Evolutionary conservation across 2,797 vertebrate genomes (phyloP), one percentile per base, ranked within the genome.

Genomic region (Manis crassicaudata): DNA sequence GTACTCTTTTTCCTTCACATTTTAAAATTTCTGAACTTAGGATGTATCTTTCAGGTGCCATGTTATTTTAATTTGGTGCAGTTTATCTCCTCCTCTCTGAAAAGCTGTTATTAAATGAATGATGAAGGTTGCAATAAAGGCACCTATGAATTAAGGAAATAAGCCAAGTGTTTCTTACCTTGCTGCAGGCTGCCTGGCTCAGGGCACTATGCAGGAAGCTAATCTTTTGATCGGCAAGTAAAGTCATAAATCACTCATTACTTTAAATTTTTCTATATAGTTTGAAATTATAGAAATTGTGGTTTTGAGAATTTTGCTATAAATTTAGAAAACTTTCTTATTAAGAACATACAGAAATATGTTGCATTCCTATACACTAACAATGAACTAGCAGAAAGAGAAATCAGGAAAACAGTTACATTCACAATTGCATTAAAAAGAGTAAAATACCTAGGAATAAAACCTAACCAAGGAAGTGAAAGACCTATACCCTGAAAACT

Each of bases 201-300:
- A 35, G 70, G 43, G 43, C 72, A 77, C n/a, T 18, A 40, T 7
- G 27, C 40, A 76, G 32, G 63, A 86, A 79, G 65, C 43, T 88
- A 62, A 87, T 70, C 46, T 77, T 96, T 68, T 60, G 43, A 75
- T 84, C 16, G 29, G 27, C 25, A 86, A 88, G 43, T 21, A 56
- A 67, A 25, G 3, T n/a, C 35, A 87, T 54, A 91, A 96, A 70
- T 93, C 46, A 84, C 43, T 83, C 58, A 79, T 50, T 63, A 35
- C 46, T 62, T 94, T n/a, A 17, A 23, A 60, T 89, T 72, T 94
- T 87, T 75, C 63, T 65, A 83, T 40, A 89, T 25, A 35, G 23
- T 86, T 70, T 67, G 18, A 92, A 97, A 88, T 63, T 46, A 68
- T 85, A 93, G 72, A 92, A 92, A 92, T 58, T 65, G 43, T 83